These are phyloP conservation scores for Physeter macrocephalus DNA, from an alignment of 2,113 vertebrate species.

Conservation along the genomic window DNA sequence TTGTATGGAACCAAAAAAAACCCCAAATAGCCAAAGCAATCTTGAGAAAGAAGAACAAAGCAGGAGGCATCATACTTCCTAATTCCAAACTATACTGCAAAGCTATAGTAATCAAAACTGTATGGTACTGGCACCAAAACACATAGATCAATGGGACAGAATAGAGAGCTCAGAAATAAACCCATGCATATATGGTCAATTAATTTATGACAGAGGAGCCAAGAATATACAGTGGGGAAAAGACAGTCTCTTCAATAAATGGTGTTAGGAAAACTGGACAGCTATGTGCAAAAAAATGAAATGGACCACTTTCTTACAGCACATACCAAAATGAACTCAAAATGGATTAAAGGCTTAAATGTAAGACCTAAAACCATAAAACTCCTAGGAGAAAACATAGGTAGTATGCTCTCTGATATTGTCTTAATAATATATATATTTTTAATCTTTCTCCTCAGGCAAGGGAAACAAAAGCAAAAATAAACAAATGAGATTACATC, in stretches of 20 bases:
- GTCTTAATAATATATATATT: neutral
- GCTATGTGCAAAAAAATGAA: neutral
- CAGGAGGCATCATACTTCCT: neutral
- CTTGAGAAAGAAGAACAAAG: neutral
- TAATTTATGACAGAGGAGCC: neutral
- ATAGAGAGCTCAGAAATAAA: neutral
- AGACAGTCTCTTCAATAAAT: neutral
- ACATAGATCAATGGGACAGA: neutral
- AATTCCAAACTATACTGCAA: neutral
- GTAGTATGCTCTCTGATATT: neutral
- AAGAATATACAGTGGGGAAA: neutral
- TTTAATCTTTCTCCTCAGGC: neutral
- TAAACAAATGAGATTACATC: neutral
- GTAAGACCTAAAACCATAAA: neutral
- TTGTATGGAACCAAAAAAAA: neutral
- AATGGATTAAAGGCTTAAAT: neutral
- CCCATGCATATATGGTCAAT: neutral
- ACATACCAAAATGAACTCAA: neutral
- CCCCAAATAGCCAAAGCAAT: neutral
- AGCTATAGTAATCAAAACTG: neutral
- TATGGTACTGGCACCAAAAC: neutral
- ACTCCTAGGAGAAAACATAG: neutral
- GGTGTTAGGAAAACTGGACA: neutral
- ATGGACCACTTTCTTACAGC: neutral
- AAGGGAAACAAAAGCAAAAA: neutral